These are phyloP conservation scores for Pseudolaguvia tuberculata DNA, from an alignment of 2,113 vertebrate genomes.

Conservation along the genomic window DNA sequence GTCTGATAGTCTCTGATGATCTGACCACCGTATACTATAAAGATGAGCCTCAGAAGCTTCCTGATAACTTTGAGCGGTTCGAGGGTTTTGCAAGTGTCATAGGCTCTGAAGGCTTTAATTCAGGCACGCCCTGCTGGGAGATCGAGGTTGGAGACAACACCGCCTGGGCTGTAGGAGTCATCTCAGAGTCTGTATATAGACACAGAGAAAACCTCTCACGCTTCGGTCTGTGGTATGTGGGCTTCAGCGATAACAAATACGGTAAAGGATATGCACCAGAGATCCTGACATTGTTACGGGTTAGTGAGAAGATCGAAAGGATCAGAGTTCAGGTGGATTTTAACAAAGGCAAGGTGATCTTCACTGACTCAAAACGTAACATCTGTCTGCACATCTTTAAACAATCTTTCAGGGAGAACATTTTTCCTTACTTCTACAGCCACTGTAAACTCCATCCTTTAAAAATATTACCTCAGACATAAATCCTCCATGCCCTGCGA, in stretches of 20 bases:
- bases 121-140: conserved; percentile 50
- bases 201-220: conserved; percentile 9
- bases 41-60: conserved; percentile 26
- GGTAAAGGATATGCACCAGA: conserved; percentile 39
- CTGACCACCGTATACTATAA: conserved; percentile 34
- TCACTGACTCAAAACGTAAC: conserved; percentile 33
- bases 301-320: conserved; percentile 33
- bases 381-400: conserved; percentile 35
- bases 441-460: conserved; percentile 37
- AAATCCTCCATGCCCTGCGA: conserved; percentile 24
- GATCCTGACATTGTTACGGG: conserved; percentile 9
- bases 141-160: conserved; percentile 47
- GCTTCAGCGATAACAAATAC: conserved; percentile 41
- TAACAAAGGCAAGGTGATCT: conserved; percentile 43
- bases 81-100: conserved; percentile 33
- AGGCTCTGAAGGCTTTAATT: conserved; percentile 44
- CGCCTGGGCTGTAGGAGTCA: conserved; percentile 49
- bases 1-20: conserved; percentile 43
- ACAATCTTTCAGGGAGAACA: conserved; percentile 35
- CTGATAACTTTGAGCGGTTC: conserved; percentile 46
- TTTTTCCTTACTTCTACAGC: conserved; percentile 51
- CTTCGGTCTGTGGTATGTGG: conserved; percentile 44
- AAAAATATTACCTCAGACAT: conserved; percentile 26
- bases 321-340: conserved; percentile 47
- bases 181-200: conserved; percentile 36